A percentile compares a stretch with the other conserved stretches of the same genome.
phyloP scores from a whole-genome alignment of 2,888 invertebrate species.

The Drosophila kambysellisi region DNA sequence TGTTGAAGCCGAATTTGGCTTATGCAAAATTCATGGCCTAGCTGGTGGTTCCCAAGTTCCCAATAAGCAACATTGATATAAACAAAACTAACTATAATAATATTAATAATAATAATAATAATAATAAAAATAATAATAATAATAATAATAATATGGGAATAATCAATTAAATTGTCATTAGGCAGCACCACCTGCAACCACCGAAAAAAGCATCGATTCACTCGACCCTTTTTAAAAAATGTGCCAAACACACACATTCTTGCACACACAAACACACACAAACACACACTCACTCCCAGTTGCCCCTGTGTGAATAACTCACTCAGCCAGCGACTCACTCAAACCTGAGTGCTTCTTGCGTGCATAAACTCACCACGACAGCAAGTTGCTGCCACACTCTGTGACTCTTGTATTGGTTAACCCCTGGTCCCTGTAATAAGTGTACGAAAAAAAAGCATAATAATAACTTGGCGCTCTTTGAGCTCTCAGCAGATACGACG shows the following conservation, averaged over 20 bases:
- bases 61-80: conserved; percentile 12
- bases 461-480: conserved; percentile 44
- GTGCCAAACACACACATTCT: conserved; percentile 46
- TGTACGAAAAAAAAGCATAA: conserved; percentile 13
- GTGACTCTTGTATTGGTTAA: conserved; percentile 44
- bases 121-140: conserved; percentile 38
- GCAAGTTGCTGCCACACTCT: conserved; percentile 45
- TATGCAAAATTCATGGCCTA: conserved; percentile 49
- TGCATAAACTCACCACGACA: conserved; percentile 63
- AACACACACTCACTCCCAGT: conserved; percentile 11
- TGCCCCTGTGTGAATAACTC: conserved; percentile 50
- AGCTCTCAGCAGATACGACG: conserved; percentile 32
- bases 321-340: conserved; percentile 48
- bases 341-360: conserved; percentile 41
- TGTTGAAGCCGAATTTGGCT: conserved; percentile 52
- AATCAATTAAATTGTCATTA: conserved; percentile 66
- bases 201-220: conserved; percentile 44
- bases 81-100: not conserved
- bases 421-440: conserved; percentile 42
- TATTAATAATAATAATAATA: conserved; percentile 35
- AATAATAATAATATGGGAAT: conserved; percentile 35
- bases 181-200: conserved; percentile 32
- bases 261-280: not conserved
- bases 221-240: conserved; percentile 42
- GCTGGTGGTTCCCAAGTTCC: conserved; percentile 54